Evolutionary conservation across 2,797 vertebrate genomes (phyloP), one percentile per base, ranked within the genome.

Genomic region (Sarcoramphus papa): DNA sequence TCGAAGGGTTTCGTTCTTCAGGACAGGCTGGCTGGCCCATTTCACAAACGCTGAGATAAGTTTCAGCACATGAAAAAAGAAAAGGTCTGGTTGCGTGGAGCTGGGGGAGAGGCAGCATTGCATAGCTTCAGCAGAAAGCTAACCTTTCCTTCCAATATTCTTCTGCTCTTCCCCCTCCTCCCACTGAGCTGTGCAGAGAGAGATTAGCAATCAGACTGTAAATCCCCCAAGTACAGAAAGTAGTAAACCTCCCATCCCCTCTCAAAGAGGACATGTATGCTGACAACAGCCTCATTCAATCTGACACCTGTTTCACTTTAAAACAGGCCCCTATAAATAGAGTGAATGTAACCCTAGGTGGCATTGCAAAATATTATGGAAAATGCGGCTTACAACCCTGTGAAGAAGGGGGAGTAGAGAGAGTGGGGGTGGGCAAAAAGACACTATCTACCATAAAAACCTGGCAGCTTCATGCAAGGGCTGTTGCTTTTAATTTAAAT

Each of bases 401-500:
- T 80, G 90, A 95, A 92, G 74, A 86, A 79, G 81, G 87, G 53
- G 77, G 47, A 47, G 30, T 59, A 73, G 45, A 65, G 45, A 33
- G 76, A 81, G 73, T 86, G 79, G 92, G 75, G 53, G 72, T 83
- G 25, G 70, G 62, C 64, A 86, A 94, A 96, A 87, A 97, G 92
- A 75, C 95, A 88, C 91, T 96, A 94, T 97, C 94, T 92, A 60
- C 86, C 88, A 95, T 94, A 92, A 95, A 96, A 96, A 96, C 78
- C 94, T 96, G 95, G 97, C 97, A 96, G 95, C 84, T 94, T 93
- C 83, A 72, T 94, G 94, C 91, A 89, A 92, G 92, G 88, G 82
- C 97, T 93, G 92, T 97, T 98, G 97, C 97, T 98, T 98, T 97
- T 97, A 95, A 98, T 98, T 98, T 97, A 96, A 97, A 98, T 96